Evolutionary conservation across 2,888 invertebrate species (phyloP), one percentile per base, ranked within the genome.

Genomic region (Epinotia bilunana): DNA sequence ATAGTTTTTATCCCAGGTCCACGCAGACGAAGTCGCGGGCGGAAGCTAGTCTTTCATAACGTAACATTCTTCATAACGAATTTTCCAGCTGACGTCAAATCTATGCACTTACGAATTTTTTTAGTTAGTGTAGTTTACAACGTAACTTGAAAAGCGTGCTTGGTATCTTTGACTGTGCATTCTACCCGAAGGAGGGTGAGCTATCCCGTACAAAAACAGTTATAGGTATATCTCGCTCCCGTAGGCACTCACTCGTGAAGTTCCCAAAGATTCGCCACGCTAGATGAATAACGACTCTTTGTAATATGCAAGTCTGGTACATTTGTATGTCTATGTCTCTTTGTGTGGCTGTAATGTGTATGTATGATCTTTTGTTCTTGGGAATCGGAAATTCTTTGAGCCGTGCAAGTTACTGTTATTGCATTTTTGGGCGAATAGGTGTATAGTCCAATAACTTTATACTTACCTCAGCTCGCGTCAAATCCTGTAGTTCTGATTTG

Each of bases 211-310:
- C 57, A 49, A 20, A 46, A 49, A 20, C 46, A n/a, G 55, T 69
- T 43, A 53, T 63, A n/a, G n/a, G n/a, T n/a, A 53, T 57, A 39
- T 49, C 70, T 28, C 46, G 12, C 73, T 76, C 75, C 72, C n/a
- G 55, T 39, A 72, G 20, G 68, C 78, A 53, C 63, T 77, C 65
- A 76, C 18, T 69, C 77, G 76, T 78, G 13, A 77, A 76, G 69
- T 71, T 73, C 63, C 60, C 68, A 69, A 74, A 70, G 64, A 74
- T 71, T 76, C 77, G 71, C 73, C 68, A 77, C 75, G 73, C 68
- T 72, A 74, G 69, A 69, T 73, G 73, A 58, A 43, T 61, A 70
- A 76, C 72, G 76, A n/a, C 53, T 53, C 53, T 53, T 53, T 61
- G 55, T 73, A 61, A 62, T 39, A 61, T 68, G n/a, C 13, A n/a